Evolutionary conservation across 2,888 invertebrate genomes (phyloP).

Genomic region (Tupiocoris notatus): DNA sequence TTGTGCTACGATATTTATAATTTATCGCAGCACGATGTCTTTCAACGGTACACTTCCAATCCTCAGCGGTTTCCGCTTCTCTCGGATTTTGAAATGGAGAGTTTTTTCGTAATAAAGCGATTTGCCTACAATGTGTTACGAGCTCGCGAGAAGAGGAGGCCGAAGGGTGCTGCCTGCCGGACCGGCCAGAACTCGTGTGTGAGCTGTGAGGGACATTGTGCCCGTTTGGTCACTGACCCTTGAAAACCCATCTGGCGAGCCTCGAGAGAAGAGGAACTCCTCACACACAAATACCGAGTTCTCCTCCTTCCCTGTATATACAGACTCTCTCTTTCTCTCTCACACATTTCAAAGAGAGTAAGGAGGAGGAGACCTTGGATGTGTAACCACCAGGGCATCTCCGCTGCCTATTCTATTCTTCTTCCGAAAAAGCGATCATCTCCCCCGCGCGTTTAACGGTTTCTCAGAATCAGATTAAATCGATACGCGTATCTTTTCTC

Average conservation of each 20-base stretch:
- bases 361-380: neutral
- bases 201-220: constrained; percentile 20
- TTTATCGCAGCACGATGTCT: no score
- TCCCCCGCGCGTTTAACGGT: constrained; percentile 33
- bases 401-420: constrained; percentile 10
- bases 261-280: neutral
- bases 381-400: neutral
- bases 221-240: constrained; percentile 27
- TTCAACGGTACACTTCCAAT: no score
- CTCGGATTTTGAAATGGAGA: neutral
- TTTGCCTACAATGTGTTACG: neutral
- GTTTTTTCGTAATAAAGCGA: neutral
- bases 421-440: constrained; percentile 25
- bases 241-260: neutral
- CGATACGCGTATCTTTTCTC: constrained; percentile 20
- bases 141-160: neutral
- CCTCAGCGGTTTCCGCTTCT: neutral
- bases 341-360: neutral
- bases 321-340: neutral
- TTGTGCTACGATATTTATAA: no score
- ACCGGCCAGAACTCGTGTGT: neutral
- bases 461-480: constrained; percentile 20
- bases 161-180: neutral
- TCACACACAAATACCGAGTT: neutral
- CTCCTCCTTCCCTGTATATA: neutral